These are phyloP conservation scores for Drosophila recens DNA, from an alignment of 2,888 invertebrate genomes.

Conservation along the genomic window DNA sequence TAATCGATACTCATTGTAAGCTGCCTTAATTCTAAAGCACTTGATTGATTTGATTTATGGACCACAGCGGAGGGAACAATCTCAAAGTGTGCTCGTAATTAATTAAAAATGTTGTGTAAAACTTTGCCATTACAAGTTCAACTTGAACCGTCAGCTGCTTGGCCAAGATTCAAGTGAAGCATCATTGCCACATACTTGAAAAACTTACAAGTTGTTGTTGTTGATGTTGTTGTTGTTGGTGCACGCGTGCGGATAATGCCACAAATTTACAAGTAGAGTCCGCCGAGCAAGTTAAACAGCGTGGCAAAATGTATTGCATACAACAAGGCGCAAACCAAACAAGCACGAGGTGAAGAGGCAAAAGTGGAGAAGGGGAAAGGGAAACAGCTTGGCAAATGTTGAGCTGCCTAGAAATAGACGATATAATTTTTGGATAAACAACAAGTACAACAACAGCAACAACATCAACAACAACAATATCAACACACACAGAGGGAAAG, in stretches of 20 bases:
- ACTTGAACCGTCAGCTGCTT: constrained; percentile 5
- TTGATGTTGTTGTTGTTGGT: constrained; percentile 6
- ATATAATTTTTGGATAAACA: constrained; percentile 74
- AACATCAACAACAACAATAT: constrained; percentile 15
- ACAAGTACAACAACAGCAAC: constrained; percentile 32
- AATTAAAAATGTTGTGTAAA: constrained; percentile 65
- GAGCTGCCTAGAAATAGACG: constrained; percentile 37
- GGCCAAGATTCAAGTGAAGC: neutral
- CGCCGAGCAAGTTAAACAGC: constrained; percentile 42
- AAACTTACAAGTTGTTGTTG: constrained; percentile 37
- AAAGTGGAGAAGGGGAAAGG: neutral
- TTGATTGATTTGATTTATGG: constrained; percentile 49
- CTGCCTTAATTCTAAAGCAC: neutral
- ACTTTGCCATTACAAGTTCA: constrained; percentile 22
- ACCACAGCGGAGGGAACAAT: constrained; percentile 2
- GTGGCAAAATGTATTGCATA: constrained; percentile 46
- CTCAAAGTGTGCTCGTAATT: constrained; percentile 51
- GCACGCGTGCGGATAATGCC: constrained; percentile 43
- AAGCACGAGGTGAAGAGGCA: constrained; percentile 2
- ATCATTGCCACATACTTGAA: constrained; percentile 35
- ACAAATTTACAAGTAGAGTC: constrained; percentile 31
- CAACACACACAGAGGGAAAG: constrained; percentile 26
- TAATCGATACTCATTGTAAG: constrained; percentile 9
- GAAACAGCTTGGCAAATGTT: constrained; percentile 72
- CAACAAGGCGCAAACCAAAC: constrained; percentile 34